phyloP scores from a whole-genome alignment of 2,888 invertebrate species.

The Cyclophora albipunctata region DNA sequence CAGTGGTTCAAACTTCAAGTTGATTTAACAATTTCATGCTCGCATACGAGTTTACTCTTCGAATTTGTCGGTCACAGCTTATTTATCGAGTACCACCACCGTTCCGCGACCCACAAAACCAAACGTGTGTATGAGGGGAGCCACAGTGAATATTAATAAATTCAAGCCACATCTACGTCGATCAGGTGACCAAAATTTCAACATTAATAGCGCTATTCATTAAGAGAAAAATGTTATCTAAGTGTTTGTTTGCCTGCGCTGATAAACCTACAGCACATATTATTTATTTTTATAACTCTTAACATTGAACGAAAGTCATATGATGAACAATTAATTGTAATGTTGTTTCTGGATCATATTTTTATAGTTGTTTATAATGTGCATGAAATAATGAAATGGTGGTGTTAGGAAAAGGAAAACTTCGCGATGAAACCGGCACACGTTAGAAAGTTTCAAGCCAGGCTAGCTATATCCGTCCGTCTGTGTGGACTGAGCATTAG shows the following conservation, averaged over 20 bases:
- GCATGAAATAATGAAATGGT: no score
- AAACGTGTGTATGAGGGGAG: slow-evolving; percentile 37
- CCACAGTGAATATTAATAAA: slow-evolving; percentile 48
- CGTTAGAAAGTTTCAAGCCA: no score
- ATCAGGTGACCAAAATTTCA: slow-evolving; percentile 19
- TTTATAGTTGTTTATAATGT: not conserved
- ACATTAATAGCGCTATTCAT: not conserved
- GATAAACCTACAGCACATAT: not conserved
- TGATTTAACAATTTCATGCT: no score
- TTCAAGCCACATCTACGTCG: slow-evolving; percentile 9
- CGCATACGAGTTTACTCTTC: slow-evolving; percentile 36
- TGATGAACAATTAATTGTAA: slow-evolving; percentile 2
- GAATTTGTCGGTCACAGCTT: slow-evolving; percentile 44
- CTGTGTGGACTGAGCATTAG: no score
- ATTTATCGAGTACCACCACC: slow-evolving; percentile 51
- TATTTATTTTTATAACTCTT: slow-evolving; percentile 6
- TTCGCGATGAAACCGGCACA: no score
- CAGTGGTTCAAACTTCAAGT: no score
- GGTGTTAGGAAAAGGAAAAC: no score
- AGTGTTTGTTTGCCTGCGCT: not conserved
- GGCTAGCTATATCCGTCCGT: no score
- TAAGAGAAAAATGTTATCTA: not conserved
- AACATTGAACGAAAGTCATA: slow-evolving; percentile 19
- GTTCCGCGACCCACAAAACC: slow-evolving; percentile 60
- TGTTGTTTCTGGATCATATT: not conserved